A percentile compares a stretch with the other conserved stretches of the same genome.
These are phyloP conservation scores for Globodera rostochiensis DNA, from an alignment of 1,140 invertebrate species.

Conservation along the genomic window DNA sequence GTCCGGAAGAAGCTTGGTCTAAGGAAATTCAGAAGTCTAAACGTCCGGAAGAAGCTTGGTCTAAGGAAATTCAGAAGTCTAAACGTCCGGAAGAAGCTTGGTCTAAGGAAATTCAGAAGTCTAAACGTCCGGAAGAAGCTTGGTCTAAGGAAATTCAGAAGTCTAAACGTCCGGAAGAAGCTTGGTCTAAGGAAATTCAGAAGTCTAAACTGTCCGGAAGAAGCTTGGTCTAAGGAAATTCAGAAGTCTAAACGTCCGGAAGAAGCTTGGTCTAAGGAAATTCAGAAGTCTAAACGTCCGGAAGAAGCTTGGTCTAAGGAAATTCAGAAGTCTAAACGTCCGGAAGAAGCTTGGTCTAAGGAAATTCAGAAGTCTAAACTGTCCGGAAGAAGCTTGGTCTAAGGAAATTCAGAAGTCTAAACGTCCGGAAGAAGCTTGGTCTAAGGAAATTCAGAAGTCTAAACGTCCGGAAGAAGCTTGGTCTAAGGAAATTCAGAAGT, in stretches of 20 bases:
- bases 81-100: conserved; percentile 21
- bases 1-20: conserved; percentile 30
- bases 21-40: too few relatives aligned
- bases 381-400: conserved; percentile 30
- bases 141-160: not conserved
- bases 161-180: conserved; percentile 24
- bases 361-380: too few relatives aligned
- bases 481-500: not conserved
- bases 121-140: conserved; percentile 29
- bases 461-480: conserved; percentile 29
- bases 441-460: not conserved
- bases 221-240: conserved; percentile 16
- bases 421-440: conserved; percentile 23
- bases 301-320: conserved; percentile 17
- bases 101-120: not conserved
- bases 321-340: conserved; percentile 11
- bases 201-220: too few relatives aligned
- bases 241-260: conserved; percentile 3
- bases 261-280: conserved; percentile 14
- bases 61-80: not conserved
- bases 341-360: conserved; percentile 24
- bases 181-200: conserved; percentile 19
- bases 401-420: not conserved
- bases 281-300: conserved; percentile 17
- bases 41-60: conserved; percentile 31